These are phyloP conservation scores for Andrena haemorrhoa DNA, from an alignment of 2,888 invertebrate species.

Conservation along the genomic window DNA sequence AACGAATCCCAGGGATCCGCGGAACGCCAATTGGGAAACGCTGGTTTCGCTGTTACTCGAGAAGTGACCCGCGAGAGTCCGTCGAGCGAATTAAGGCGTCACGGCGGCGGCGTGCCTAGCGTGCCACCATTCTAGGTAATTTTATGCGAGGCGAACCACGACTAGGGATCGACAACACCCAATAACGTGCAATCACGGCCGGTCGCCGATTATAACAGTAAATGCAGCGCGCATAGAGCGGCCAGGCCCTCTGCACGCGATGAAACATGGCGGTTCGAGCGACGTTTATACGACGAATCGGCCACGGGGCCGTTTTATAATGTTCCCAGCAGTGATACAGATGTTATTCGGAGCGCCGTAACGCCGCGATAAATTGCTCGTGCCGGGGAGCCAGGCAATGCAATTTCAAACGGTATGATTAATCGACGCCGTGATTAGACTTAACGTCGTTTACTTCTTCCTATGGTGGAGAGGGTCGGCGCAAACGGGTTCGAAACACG, in stretches of 20 bases:
- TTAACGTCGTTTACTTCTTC: slow-evolving; percentile 6
- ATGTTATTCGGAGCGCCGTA: slow-evolving; percentile 30
- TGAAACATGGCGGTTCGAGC: background rate
- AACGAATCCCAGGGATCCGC: too few species aligned
- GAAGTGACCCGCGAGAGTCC: background rate
- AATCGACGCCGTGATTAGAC: slow-evolving; percentile 36
- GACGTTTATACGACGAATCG: slow-evolving; percentile 15
- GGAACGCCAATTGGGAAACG: too few species aligned
- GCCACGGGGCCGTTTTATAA: slow-evolving; percentile 7
- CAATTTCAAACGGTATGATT: slow-evolving; percentile 31
- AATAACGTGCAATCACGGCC: slow-evolving; percentile 41
- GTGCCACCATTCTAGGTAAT: slow-evolving; percentile 42
- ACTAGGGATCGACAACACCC: slow-evolving; percentile 36
- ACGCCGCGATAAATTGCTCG: slow-evolving; percentile 32
- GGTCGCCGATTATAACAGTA: slow-evolving; percentile 12
- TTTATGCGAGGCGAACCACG: slow-evolving; percentile 39
- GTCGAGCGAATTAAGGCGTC: slow-evolving; percentile 44
- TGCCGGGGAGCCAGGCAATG: background rate
- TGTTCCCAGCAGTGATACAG: slow-evolving; percentile 30
- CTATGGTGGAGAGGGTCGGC: background rate
- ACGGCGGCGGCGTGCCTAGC: slow-evolving; percentile 4
- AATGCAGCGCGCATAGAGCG: background rate
- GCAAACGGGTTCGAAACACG: background rate
- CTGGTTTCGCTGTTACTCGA: background rate
- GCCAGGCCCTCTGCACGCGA: background rate